Evolutionary conservation across 2,888 invertebrate species (phyloP).

Genomic region (Eupithecia subumbrata): DNA sequence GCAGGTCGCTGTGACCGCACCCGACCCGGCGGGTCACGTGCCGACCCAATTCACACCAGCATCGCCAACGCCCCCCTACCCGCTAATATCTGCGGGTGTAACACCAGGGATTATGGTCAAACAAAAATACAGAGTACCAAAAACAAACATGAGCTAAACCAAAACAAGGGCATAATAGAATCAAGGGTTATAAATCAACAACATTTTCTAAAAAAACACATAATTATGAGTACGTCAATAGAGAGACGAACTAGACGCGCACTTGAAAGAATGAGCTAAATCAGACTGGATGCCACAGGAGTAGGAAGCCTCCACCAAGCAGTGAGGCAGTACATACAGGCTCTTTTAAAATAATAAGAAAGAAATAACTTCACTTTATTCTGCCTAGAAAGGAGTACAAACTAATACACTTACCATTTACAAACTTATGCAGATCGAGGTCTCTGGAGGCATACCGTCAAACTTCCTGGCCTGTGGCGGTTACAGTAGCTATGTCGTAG

Average conservation of each 20-base stretch:
- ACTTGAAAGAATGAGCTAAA: too few species aligned
- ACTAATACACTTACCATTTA: neutral
- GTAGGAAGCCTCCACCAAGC: neutral
- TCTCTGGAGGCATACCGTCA: neutral
- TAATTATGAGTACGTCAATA: neutral
- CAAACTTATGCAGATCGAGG: neutral
- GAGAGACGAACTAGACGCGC: neutral
- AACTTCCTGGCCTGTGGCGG: neutral
- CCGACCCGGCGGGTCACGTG: conserved; percentile 28
- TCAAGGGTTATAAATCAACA: neutral
- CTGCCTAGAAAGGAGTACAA: neutral
- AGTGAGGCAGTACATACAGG: neutral
- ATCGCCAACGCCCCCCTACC: neutral
- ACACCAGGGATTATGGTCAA: conserved; percentile 2
- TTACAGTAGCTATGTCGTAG: neutral
- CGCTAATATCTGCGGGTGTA: conserved; percentile 17
- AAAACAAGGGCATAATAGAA: neutral
- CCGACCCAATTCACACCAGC: conserved; percentile 34
- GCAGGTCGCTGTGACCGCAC: neutral
- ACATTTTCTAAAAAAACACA: neutral
- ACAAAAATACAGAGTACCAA: neutral
- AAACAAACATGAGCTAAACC: neutral
- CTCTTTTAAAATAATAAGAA: neutral
- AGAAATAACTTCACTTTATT: neutral
- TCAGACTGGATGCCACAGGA: neutral